Evolutionary conservation across 2,797 vertebrate genomes (phyloP).

Genomic region (Pogonophryne albipinna): DNA sequence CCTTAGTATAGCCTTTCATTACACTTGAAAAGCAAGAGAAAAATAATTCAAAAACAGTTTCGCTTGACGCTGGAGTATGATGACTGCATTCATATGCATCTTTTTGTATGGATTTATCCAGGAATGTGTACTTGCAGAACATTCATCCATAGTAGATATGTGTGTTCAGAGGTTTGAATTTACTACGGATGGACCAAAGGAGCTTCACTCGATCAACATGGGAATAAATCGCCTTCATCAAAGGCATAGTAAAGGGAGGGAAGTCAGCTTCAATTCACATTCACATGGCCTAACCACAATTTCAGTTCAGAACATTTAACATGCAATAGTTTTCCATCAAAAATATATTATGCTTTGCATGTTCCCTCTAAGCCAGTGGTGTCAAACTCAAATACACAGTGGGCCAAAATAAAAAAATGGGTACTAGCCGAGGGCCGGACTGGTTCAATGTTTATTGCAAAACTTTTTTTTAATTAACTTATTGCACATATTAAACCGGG

Average conservation of each 20-base stretch:
- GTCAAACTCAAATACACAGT: too few relatives aligned
- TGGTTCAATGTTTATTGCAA: too few relatives aligned
- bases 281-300: neutral
- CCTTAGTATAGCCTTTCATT: slow-evolving; percentile 17
- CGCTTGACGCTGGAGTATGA: neutral
- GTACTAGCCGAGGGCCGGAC: too few relatives aligned
- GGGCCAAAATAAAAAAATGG: too few relatives aligned
- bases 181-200: neutral
- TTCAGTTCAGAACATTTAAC: neutral
- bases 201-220: neutral
- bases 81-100: slow-evolving; percentile 9
- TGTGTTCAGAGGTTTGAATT: neutral
- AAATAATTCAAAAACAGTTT: slow-evolving; percentile 1
- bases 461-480: too few relatives aligned
- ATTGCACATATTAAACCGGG: too few relatives aligned
- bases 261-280: neutral
- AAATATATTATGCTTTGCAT: neutral
- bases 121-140: neutral
- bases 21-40: slow-evolving; percentile 12
- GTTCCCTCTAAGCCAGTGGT: neutral
- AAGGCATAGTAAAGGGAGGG: neutral
- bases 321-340: neutral
- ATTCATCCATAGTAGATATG: slow-evolving; percentile 4
- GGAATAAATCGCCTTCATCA: slow-evolving; percentile 3
- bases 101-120: neutral